These are phyloP conservation scores for Trichonephila clavata DNA, from an alignment of 1,140 invertebrate genomes.

Conservation along the genomic window DNA sequence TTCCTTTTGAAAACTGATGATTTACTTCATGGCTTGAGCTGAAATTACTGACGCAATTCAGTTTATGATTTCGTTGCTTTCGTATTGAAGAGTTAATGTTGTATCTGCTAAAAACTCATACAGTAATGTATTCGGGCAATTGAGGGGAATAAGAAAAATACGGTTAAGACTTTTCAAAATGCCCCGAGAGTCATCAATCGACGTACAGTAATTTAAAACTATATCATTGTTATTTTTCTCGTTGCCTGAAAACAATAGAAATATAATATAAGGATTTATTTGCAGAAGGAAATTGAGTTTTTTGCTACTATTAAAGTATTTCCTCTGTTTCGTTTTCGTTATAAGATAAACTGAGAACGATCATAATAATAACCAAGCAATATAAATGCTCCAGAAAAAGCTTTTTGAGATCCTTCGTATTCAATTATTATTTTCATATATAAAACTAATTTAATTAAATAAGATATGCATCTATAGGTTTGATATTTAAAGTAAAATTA, in stretches of 20 bases:
- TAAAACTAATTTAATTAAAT: neutral
- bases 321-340: neutral
- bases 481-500: neutral
- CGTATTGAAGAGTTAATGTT: neutral
- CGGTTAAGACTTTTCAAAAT: slow-evolving; percentile 1
- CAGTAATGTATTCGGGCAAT: slow-evolving; percentile 34
- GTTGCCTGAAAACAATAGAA: neutral
- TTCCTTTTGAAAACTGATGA: slow-evolving; percentile 16
- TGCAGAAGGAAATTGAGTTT: neutral
- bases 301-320: neutral
- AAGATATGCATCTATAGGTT: neutral
- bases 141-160: slow-evolving; percentile 32
- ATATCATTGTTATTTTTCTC: neutral
- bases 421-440: too few species aligned
- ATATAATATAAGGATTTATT: neutral
- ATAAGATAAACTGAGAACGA: neutral
- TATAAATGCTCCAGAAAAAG: too few species aligned
- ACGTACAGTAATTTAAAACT: neutral
- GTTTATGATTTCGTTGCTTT: slow-evolving; percentile 25
- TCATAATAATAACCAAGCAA: too few species aligned
- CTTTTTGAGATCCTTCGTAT: too few species aligned
- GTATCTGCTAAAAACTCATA: slow-evolving; percentile 9
- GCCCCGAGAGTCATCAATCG: neutral
- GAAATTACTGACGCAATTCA: slow-evolving; percentile 33
- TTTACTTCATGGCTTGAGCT: slow-evolving; percentile 41